Base-by-base conservation (phyloP, 2,888 invertebrate genomes). In the Macroteleia sp. region DNA sequence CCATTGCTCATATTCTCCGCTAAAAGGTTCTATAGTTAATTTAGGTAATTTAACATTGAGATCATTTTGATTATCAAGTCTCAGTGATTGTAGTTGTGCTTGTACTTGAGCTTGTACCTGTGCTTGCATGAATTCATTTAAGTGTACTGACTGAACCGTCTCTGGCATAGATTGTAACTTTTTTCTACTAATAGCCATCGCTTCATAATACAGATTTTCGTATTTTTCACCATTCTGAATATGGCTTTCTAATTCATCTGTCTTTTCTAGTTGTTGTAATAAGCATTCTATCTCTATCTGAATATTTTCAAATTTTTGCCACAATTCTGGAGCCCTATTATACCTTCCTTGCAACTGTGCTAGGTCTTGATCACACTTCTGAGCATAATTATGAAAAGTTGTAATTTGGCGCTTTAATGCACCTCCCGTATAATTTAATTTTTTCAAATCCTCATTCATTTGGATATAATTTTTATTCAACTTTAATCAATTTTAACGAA, bases 1-100 rank as follows among this genome's bases (percentile, higher is more conserved):
- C 46, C 66, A 66, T 6, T 66, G 25, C 1, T 34, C 56, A 36
- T 56, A 66, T 0, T 66, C 54, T 5, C 66, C 66, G 22, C 16
- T 12, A 14, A 62, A 62, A 2, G 50, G 62, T 39, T 64, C 36
- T 12, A 64, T 64, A 1, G 19, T 54, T 41, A 66, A 10, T 34
- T 22, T 28, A 1, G 52, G 42, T 9, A 44, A 20, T 12, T 44
- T 44, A 4, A 44, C 22, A 3, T 44, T 1, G 1, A 44, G 22
- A n/a, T 3, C 20, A 17, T 41, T 19, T 1, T n/a, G n/a, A n/a
- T n/a, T n/a, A n/a, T 41, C 17, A n/a, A 14, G n/a, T 10, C 10
- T 30, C n/a, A 22, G 8, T 4, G 36, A 20, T 32, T 36, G 34
- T 20, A 14, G 19, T 30, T 34, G 52, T 9, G 19, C 48, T 30